These are phyloP conservation scores for Ceyx margarethae DNA, from an alignment of 2,113 vertebrate genomes.

Conservation along the genomic window DNA sequence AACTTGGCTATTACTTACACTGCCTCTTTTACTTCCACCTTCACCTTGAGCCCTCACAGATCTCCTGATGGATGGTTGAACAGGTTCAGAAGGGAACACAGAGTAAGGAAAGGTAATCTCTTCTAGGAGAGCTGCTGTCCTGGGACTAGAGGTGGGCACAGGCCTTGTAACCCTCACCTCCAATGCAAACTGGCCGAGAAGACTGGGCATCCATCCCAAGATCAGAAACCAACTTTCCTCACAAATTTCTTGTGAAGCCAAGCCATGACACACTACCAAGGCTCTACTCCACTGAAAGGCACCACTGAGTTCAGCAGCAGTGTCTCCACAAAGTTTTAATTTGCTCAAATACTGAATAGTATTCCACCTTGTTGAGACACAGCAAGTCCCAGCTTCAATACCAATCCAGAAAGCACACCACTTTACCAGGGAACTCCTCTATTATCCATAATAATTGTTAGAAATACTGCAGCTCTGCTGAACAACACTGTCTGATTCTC, in stretches of 20 bases:
- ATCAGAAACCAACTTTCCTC: background rate
- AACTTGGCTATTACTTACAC: accelerated
- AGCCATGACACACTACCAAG: background rate
- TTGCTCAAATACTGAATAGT: background rate
- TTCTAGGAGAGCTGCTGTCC: background rate
- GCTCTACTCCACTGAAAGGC: background rate
- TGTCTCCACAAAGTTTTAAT: background rate
- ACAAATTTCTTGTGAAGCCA: background rate
- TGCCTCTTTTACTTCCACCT: background rate
- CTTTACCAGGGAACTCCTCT: background rate
- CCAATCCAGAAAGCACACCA: background rate
- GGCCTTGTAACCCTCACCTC: background rate
- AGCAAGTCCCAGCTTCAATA: background rate
- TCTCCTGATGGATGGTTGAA: background rate
- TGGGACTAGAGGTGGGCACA: background rate
- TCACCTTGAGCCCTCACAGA: background rate
- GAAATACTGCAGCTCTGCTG: background rate
- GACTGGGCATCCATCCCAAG: background rate
- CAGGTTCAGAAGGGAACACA: background rate
- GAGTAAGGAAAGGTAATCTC: background rate
- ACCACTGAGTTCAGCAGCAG: background rate
- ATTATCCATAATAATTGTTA: background rate
- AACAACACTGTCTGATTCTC: background rate
- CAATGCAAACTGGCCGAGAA: background rate
- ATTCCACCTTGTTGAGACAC: background rate